Conservation (phyloP, 1,140 invertebrate genomes). For the Octopus bimaculoides region DNA sequence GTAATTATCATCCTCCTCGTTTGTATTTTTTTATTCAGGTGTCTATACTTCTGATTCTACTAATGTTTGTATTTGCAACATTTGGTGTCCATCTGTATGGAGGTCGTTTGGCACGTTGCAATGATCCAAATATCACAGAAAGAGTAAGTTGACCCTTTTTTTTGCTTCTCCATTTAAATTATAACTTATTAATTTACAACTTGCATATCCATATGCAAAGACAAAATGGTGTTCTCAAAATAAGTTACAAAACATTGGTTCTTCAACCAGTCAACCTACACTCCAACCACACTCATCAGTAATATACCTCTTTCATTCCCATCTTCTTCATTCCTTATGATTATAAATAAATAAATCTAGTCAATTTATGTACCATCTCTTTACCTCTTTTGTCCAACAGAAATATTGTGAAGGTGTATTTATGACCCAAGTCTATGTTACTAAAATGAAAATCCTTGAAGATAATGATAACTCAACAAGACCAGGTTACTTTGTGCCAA, state of each 20-base stretch:
- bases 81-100: constrained; percentile 98
- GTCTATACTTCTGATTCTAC: constrained; percentile 92
- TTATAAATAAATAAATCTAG: no score
- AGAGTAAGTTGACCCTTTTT: constrained; percentile 43
- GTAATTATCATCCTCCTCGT: no score
- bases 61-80: constrained; percentile 99
- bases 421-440: constrained; percentile 91
- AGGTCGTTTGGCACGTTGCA: constrained; percentile 91
- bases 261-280: no score
- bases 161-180: background rate
- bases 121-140: constrained; percentile 83
- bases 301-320: no score
- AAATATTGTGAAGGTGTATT: constrained; percentile 93
- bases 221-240: no score
- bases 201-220: no score
- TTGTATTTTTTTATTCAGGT: constrained; percentile 64
- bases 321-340: no score
- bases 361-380: background rate
- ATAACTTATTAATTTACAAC: no score
- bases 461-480: constrained; percentile 80
- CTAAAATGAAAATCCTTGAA: constrained; percentile 91
- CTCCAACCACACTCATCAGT: no score
- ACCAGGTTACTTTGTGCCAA: constrained; percentile 92
- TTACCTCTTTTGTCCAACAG: constrained; percentile 56
- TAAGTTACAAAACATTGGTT: no score